These are phyloP conservation scores for Carollia perspicillata DNA, from an alignment of 2,113 vertebrate species.

Conservation along the genomic window DNA sequence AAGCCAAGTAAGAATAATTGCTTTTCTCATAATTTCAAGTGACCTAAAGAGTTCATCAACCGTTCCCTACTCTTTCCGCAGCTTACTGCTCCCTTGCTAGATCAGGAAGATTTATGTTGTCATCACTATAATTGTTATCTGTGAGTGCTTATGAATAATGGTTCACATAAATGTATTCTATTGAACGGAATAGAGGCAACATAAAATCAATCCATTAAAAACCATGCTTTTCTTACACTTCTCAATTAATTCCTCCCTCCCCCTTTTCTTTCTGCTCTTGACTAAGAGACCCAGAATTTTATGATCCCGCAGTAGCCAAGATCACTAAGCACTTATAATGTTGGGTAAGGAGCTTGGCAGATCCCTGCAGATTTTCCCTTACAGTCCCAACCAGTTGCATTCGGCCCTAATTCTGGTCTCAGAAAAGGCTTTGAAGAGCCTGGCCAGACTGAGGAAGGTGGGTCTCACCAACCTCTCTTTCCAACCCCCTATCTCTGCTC, in stretches of 20 bases:
- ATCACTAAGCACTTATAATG: not conserved
- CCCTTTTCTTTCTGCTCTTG: conserved; percentile 8
- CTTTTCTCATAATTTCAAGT: conserved; percentile 55
- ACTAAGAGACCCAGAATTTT: not conserved
- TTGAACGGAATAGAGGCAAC: not conserved
- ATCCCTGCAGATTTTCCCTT: not conserved
- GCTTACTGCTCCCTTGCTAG: not conserved
- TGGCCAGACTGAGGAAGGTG: not conserved
- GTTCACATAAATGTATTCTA: conserved; percentile 49
- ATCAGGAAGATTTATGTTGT: conserved; percentile 61
- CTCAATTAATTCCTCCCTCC: not conserved
- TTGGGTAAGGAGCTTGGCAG: not conserved
- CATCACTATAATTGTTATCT: conserved; percentile 61
- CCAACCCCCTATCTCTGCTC: not conserved
- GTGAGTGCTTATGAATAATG: conserved; percentile 50
- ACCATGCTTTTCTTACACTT: conserved; percentile 33
- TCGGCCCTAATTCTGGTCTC: not conserved
- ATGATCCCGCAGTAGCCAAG: not conserved
- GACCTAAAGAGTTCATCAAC: conserved; percentile 40
- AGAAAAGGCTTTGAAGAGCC: not conserved
- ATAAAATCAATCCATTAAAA: conserved; percentile 64
- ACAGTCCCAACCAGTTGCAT: not conserved
- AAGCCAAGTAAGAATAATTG: conserved; percentile 46
- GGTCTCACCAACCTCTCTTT: not conserved
- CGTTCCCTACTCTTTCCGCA: not conserved